Percentiles rank a stretch among this genome's conserved stretches.
Evolutionary conservation across 2,113 vertebrate genomes (phyloP).

Genomic region (Petrocephalus zakoni): DNA sequence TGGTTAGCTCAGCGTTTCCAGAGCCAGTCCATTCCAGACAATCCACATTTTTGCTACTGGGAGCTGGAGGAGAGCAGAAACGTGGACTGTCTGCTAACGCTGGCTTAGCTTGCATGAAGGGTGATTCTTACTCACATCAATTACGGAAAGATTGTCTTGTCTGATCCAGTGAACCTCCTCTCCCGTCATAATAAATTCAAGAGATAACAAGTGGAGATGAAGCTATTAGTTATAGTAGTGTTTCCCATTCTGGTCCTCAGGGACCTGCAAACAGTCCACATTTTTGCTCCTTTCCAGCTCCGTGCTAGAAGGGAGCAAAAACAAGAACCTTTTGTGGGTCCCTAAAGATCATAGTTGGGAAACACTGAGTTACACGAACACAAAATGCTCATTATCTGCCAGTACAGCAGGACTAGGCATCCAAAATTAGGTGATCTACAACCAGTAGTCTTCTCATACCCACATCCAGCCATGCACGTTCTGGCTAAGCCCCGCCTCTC

Average conservation of each 20-base stretch:
- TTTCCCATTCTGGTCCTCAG: neutral
- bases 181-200: constrained; percentile 11
- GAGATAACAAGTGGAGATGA: neutral
- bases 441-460: neutral
- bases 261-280: neutral
- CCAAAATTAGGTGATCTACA: neutral
- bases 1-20: neutral
- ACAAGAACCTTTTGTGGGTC: neutral
- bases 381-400: neutral
- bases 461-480: neutral
- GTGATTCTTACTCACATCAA: neutral
- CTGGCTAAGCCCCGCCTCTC: neutral
- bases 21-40: neutral
- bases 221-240: neutral
- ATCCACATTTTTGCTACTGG: neutral
- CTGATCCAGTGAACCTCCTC: neutral
- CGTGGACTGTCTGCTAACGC: neutral
- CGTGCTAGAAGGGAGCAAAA: neutral
- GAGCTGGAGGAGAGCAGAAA: neutral
- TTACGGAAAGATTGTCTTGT: neutral
- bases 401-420: neutral
- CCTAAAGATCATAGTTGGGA: neutral
- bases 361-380: neutral
- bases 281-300: neutral
- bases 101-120: neutral